Evolutionary conservation across 2,113 vertebrate genomes (phyloP), one percentile per base, ranked within the genome.

Genomic region (Coracopsis vasa): DNA sequence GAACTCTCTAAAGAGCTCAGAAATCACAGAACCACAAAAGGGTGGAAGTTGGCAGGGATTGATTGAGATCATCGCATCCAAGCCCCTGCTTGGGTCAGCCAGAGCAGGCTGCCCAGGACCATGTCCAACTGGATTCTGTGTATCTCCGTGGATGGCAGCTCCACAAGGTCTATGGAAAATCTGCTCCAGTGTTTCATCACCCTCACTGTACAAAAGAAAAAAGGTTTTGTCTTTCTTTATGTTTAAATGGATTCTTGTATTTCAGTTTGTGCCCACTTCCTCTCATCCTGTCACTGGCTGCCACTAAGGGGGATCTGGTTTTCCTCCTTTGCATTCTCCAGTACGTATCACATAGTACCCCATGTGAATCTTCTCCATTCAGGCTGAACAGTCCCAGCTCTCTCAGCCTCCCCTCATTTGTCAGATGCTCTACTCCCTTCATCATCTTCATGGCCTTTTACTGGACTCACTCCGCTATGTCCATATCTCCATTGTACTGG

Each of bases 91-190:
- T 8, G 5, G 56, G 56, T 54, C 51, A 60, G 41, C 27, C 24
- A 3, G 0, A 78, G 18, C 50, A 70, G 41, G 70, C 4, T 66
- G 65, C 21, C 45, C 61, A 62, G 61, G 12, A 70, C 37, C 14
- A 21, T 0, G 0, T 67, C 29, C 47, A 45, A 3, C 12, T 1
- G 3, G 33, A 71, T 29, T 74, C 10, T 54, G 11, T 62, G 7
- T 28, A 62, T 10, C 37, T 44, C 29, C 41, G 31, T 1, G 45
- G 29, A 54, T 7, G 5, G 73, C 19, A 90, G 35, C 28, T 45
- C 47, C 54, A 31, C 39, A 53, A 44, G 4, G 19, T 29, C 45
- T 67, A 29, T 72, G 47, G 17, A 33, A 62, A 88, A 58, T 53
- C 23, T 42, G 16, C 23, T 92, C 17, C 10, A 67, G 39, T 71